Evolutionary conservation across 2,113 vertebrate genomes (phyloP), one percentile per base, ranked within the genome.

Genomic region (Syrrhaptes paradoxus): DNA sequence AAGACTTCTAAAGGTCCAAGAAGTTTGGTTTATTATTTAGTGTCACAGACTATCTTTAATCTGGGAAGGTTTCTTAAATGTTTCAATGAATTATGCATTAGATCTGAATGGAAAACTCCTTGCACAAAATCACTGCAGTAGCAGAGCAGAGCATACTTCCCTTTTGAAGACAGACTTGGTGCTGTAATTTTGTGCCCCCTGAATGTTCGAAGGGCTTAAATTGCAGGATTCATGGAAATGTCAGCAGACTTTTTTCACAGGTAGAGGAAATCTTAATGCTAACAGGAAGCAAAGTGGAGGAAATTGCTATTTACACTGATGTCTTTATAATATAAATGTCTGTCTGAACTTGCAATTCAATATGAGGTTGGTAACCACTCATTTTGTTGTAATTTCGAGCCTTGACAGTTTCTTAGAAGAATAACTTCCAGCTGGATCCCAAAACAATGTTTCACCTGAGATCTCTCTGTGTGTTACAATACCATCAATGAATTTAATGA

Each of bases 61-160:
- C 26, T 48, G 45, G 15, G 15, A 74, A 83, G 11, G 17, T 54
- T 83, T 93, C 46, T 83, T 26, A 76, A 76, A 63, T 36, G 28
- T 73, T 75, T 26, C 21, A 67, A 72, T 89, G 34, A 92, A 92
- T 95, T 90, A 90, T 89, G 8, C 21, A 91, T 84, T 71, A 66
- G 7, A 13, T 77, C 63, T 84, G 29, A 90, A 70, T 10, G 10
- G 20, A 58, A 66, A 80, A 74, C 22, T 88, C 72, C 34, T 84
- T 77, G 34, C 38, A 59, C 12, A 71, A 72, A 93, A 29, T 52
- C 29, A 51, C 57, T 84, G 38, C 32, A 81, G 28, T 38, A 48
- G 7, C 28, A 68, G 4, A 45, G 41, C 7, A 51, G 15, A 43
- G 11, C 19, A 65, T 65, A 31, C 7, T 49, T 89, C 71, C 20